Conservation (phyloP, 2,797 vertebrate genomes). For the Micromesistius poutassou region DNA sequence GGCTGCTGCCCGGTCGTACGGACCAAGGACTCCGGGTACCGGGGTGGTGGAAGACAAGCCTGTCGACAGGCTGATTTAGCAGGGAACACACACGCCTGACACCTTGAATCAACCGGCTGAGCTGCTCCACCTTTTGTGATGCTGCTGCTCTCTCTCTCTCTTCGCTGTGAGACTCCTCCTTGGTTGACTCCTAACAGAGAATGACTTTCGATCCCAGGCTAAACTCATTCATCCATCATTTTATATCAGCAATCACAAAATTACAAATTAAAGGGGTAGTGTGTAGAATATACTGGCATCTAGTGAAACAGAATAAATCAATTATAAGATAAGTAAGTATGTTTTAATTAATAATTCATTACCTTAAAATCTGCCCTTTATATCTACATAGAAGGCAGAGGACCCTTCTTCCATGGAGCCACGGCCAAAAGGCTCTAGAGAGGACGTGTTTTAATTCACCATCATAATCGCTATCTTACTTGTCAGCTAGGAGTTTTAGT, state of each 20-base stretch:
- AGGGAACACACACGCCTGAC: constrained; percentile 54
- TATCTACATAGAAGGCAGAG: no score
- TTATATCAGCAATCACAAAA: not conserved
- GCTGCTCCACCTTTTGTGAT: constrained; percentile 60
- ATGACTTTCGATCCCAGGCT: not conserved
- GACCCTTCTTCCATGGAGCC: no score
- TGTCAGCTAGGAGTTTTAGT: no score
- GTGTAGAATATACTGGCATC: no score
- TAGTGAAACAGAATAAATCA: no score
- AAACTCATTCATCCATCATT: not conserved
- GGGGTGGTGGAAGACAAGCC: constrained; percentile 21
- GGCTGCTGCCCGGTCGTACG: constrained; percentile 12
- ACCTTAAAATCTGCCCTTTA: no score
- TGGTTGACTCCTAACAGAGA: not conserved
- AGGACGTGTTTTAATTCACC: no score
- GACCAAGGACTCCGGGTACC: constrained; percentile 17
- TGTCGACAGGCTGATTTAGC: constrained; percentile 56
- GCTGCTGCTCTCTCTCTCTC: constrained; percentile 9
- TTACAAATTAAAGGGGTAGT: no score
- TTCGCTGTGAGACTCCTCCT: not conserved
- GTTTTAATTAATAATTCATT: no score
- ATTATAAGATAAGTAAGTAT: no score
- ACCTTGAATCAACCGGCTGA: constrained; percentile 59
- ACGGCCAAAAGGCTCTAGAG: no score
- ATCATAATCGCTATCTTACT: no score